These are phyloP conservation scores for Zonotrichia albicollis DNA, from an alignment of 2,797 vertebrate species.

Conservation along the genomic window DNA sequence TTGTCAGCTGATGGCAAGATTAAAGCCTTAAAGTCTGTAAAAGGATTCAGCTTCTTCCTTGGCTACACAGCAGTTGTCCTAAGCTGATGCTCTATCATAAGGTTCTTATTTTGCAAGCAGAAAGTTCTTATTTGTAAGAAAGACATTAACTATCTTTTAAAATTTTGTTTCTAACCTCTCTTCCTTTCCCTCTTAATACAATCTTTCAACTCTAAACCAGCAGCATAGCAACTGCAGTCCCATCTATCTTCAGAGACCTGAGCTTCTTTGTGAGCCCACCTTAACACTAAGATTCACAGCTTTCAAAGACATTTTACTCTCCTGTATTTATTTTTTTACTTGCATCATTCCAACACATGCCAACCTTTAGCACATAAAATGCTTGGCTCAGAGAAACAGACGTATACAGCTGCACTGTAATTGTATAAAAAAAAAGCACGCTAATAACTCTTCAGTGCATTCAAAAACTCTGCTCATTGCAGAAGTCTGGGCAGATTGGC, in stretches of 20 bases:
- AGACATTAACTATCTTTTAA: neutral
- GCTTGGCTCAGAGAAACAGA: constrained; percentile 56
- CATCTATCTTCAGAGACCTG: neutral
- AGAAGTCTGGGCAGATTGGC: constrained; percentile 41
- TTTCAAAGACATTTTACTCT: constrained; percentile 6
- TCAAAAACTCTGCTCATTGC: constrained; percentile 34
- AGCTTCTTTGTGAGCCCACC: neutral
- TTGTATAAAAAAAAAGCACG: constrained; percentile 38
- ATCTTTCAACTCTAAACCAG: neutral
- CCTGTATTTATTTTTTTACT: constrained; percentile 50
- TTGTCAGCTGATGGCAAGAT: neutral
- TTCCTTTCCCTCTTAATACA: neutral
- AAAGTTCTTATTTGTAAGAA: neutral
- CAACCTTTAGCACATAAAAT: constrained; percentile 61
- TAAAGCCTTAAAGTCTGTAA: neutral
- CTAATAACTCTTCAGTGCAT: constrained; percentile 48
- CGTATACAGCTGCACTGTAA: constrained; percentile 69
- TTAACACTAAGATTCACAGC: constrained; percentile 28
- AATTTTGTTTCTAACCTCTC: neutral
- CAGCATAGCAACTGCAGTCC: neutral
- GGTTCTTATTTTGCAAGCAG: constrained; percentile 15
- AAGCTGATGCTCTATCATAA: neutral
- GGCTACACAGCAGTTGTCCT: constrained; percentile 8
- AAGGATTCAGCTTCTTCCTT: constrained; percentile 5
- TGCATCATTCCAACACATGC: constrained; percentile 60